These are phyloP conservation scores for Xylophagus ater DNA, from an alignment of 2,888 invertebrate genomes.

Conservation along the genomic window DNA sequence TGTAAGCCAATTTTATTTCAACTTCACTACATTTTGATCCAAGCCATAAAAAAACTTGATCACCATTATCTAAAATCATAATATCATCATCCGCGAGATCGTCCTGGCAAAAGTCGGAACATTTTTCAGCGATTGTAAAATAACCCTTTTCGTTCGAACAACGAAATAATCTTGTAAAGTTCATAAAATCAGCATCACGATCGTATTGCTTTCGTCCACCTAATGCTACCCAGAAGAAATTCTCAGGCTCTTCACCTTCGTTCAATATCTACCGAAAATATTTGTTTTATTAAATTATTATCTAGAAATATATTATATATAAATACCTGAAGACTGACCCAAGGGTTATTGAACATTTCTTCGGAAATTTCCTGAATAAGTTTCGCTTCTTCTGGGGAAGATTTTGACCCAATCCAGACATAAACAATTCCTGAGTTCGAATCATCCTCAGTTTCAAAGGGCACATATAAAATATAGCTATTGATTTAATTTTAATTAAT, in stretches of 20 bases:
- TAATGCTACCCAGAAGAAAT: slow-evolving; percentile 96
- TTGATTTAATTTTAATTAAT: background rate
- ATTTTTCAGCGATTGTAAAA: slow-evolving; percentile 98
- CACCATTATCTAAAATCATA: slow-evolving; percentile 98
- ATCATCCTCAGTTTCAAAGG: slow-evolving; percentile 74
- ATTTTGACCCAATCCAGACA: slow-evolving; percentile 85
- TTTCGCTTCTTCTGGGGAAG: slow-evolving; percentile 73
- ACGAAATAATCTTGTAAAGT: slow-evolving; percentile 85
- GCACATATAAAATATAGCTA: slow-evolving; percentile 86
- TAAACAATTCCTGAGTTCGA: slow-evolving; percentile 80
- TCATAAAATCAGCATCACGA: slow-evolving; percentile 79
- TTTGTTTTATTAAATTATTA: background rate
- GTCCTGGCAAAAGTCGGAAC: slow-evolving; percentile 61
- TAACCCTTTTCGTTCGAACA: slow-evolving; percentile 99
- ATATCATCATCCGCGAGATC: slow-evolving; percentile 99
- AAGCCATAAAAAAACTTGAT: slow-evolving; percentile 95
- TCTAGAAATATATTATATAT: background rate
- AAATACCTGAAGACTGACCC: slow-evolving; percentile 64
- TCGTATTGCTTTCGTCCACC: slow-evolving; percentile 87
- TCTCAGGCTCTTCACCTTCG: slow-evolving; percentile 95
- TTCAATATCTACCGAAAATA: slow-evolving; percentile 54
- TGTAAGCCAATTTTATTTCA: slow-evolving; percentile 96
- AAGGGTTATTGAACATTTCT: slow-evolving; percentile 77
- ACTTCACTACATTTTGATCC: slow-evolving; percentile 96
- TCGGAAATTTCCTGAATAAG: slow-evolving; percentile 86